Evolutionary conservation across 1,140 invertebrate species (phyloP), one percentile per base, ranked within the genome.

Genomic region (Theocolax elegans): DNA sequence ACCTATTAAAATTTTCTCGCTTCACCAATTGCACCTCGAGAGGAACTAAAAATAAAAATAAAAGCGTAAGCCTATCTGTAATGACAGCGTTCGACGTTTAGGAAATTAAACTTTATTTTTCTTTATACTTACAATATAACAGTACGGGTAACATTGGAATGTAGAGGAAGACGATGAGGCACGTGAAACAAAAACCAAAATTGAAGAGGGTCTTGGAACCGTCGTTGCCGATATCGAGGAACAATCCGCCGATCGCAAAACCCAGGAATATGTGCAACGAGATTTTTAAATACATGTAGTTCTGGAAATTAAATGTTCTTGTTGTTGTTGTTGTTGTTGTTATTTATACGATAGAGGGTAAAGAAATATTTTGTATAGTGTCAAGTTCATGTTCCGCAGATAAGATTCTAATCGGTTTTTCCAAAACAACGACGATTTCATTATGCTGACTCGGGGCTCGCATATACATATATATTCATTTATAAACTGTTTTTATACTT

Each of bases 1-100:
- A 98, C 74, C 93, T 90, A 82, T 98, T 98, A 76, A 97, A 93
- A 78, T 97, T 92, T 85, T 98, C 97, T 63, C 95, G 86, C 74
- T 95, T 94, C 71, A 98, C 87, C 4, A 96, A 87, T 56, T 91
- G 90, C 58, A 97, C 92, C 87, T 98, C 95, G 23, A 90, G 88
- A 1, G 96, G 95, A 90, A 96, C 95, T 97, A 83, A 31, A 90
- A 89, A 76, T 81, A 83, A 74, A 74, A 76, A 70, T 72, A 76
- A 75, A 68, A 74, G 15, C 27, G n/a, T 27, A 29, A 29, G 25
- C 35, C 6, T 21, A 27, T 15, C 3, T 51, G 12, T 25, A 13
- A 51, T 25, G 3, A 42, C 2, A 9, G 2, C 1, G 40, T 3
- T 12, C 51, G n/a, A n/a, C 27, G 17, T 48, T 48, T 19, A 8